Conservation (phyloP, 2,888 invertebrate genomes). For the Diplolepis rosae region DNA sequence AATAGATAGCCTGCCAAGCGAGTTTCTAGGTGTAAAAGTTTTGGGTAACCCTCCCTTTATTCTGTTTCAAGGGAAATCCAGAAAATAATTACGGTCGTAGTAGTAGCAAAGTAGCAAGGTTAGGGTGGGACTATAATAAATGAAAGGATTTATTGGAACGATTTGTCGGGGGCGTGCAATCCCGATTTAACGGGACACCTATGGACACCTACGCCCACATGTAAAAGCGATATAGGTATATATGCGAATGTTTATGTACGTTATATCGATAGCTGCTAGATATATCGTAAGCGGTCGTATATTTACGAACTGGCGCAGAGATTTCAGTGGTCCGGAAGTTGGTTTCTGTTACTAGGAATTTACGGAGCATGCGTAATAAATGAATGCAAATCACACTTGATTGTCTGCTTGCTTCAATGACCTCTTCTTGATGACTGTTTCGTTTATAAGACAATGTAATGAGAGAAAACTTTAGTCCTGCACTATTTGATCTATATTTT, state of each 20-base stretch:
- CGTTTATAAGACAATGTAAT: too few relatives aligned
- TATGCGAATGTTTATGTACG: conserved; percentile 14
- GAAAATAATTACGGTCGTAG: conserved; percentile 28
- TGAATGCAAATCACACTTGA: conserved; percentile 44
- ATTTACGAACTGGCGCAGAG: conserved; percentile 39
- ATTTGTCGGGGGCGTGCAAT: conserved; percentile 29
- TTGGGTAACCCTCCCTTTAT: conserved; percentile 1
- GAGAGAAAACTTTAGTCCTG: too few relatives aligned
- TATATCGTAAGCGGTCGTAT: conserved; percentile 39
- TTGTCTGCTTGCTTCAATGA: conserved; percentile 17
- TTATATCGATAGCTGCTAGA: conserved; percentile 15
- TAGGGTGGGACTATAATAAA: conserved; percentile 46
- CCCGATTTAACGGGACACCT: conserved; percentile 28
- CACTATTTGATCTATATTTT: too few relatives aligned
- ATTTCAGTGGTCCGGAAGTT: conserved; percentile 41
- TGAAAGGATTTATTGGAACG: conserved; percentile 50
- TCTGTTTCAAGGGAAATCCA: conserved; percentile 16
- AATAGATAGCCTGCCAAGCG: conserved; percentile 15
- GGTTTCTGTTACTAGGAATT: conserved; percentile 42
- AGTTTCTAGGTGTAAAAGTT: conserved; percentile 25
- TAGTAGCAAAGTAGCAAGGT: conserved; percentile 28
- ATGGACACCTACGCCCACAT: conserved; percentile 11
- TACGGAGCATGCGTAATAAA: conserved; percentile 47
- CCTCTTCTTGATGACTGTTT: too few relatives aligned
- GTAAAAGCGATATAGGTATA: background rate